Evolutionary conservation across 2,113 vertebrate species (phyloP), one percentile per base, ranked within the genome.

Genomic region (Sterna hirundo): DNA sequence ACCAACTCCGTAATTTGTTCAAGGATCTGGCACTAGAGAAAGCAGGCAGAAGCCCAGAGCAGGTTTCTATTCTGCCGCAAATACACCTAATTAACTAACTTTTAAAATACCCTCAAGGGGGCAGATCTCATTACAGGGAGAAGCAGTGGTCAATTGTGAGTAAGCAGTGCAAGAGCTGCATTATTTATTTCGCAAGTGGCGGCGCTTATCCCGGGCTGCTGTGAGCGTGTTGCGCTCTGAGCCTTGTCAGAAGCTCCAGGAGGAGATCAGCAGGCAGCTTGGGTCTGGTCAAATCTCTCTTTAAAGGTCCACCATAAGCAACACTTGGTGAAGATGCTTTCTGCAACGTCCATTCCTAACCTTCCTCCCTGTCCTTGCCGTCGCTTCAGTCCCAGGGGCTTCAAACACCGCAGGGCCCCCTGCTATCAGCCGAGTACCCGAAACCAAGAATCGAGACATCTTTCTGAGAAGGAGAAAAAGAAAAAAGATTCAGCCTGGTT

Each of bases 31-130:
- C 57, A 5, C 44, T 64, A n/a, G 83, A 85, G 80, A 75, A 26
- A 70, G 85, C 72, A 17, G 66, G 80, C 81, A 62, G 83, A 78
- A 92, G 57, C 94, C 54, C 61, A 46, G 79, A 94, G 93, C 78
- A 64, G 38, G 57, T 62, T 93, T 88, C 81, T 76, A 19, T 70
- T 79, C 76, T 79, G 75, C 55, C 42, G 36, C 94, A 92, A 93
- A 96, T 96, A 96, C 71, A 96, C 83, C 90, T 92, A 83, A 95
- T 96, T 95, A 96, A 96, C 79, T 30, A 90, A 92, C 83, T 84
- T 91, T n/a, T 91, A 68, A 96, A 97, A 88, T 6, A 64, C 51
- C 80, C 92, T 80, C 90, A 23, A 71, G 90, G 82, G 83, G 44
- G 34, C 44, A 91, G 89, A 89, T 79, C 94, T 86, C 61, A 79